Evolutionary conservation across 2,113 vertebrate species (phyloP), one percentile per base, ranked within the genome.

Genomic region (Parus major): DNA sequence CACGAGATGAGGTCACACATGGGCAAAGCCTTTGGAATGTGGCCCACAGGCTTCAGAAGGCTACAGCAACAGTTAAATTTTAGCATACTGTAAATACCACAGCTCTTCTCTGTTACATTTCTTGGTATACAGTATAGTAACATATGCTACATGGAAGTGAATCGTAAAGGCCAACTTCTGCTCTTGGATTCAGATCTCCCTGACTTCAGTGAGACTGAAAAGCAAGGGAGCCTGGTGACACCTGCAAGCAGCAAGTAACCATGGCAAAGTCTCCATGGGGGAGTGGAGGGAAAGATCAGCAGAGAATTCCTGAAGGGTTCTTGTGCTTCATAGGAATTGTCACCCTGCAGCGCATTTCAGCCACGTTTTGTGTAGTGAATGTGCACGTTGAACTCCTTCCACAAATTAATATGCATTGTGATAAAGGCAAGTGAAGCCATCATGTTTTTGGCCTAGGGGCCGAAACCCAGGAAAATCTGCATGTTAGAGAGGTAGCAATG

Each of bases 121-220:
- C 88, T 90, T 93, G 93, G 75, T 96, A 92, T 97, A 96, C 90
- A 95, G 19, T 92, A 35, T 59, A 95, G 95, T 93, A 96, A 65
- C 95, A 97, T 96, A 96, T 97, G 95, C 81, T 95, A 31, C 86
- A 95, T 91, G 91, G 96, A 93, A 96, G 93, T 92, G 93, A 95
- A 88, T 96, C 1, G 72, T 91, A 97, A 94, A 96, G 94, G 92
- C 96, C 96, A 97, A 97, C 96, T 96, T 97, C 96, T 97, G 96
- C 94, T 95, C 95, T 96, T 96, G 94, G 94, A 96, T 90, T 94
- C 85, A 90, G 55, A 90, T 96, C 90, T 92, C 91, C 92, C 70
- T 94, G 95, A 95, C 94, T 96, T 86, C 66, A 93, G 49, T 39
- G 60, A 86, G 77, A 88, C 46, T 86, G 90, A 89, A 95, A 85